phyloP scores from a whole-genome alignment of 2,113 vertebrate species.

The Condylura cristata region DNA sequence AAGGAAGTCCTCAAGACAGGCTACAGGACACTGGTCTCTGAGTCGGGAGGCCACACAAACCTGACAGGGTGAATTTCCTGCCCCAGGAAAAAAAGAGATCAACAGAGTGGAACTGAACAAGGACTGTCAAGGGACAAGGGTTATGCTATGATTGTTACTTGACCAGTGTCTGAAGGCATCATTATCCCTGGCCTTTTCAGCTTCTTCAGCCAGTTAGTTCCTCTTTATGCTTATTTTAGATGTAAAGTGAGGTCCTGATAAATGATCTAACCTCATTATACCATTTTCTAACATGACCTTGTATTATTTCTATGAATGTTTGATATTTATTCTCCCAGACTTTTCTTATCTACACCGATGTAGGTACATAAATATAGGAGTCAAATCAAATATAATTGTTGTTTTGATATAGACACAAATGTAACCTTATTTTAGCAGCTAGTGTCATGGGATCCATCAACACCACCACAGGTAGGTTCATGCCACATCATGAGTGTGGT shows the following conservation, averaged over 20 bases:
- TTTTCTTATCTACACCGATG: not conserved
- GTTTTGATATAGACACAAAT: not conserved
- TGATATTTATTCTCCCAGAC: not conserved
- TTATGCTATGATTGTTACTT: not conserved
- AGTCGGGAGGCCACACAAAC: not conserved
- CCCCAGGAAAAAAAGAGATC: not conserved
- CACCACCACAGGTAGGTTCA: not conserved
- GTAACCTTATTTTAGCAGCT: not conserved
- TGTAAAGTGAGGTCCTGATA: not conserved
- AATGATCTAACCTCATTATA: not conserved
- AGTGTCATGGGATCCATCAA: not conserved
- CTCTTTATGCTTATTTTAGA: not conserved
- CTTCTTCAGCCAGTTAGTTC: not conserved
- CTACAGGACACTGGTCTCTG: not conserved
- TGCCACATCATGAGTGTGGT: not conserved
- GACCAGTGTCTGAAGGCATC: not conserved
- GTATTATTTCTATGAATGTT: not conserved
- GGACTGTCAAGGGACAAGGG: not conserved
- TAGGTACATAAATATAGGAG: not conserved
- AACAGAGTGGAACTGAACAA: not conserved
- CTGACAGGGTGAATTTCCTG: not conserved
- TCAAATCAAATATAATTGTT: not conserved
- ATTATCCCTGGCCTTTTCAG: not conserved
- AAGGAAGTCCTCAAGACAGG: not conserved
- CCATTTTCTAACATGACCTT: not conserved